Base-by-base conservation (phyloP, 1,140 invertebrate genomes). In the Achatina immaculata region DNA sequence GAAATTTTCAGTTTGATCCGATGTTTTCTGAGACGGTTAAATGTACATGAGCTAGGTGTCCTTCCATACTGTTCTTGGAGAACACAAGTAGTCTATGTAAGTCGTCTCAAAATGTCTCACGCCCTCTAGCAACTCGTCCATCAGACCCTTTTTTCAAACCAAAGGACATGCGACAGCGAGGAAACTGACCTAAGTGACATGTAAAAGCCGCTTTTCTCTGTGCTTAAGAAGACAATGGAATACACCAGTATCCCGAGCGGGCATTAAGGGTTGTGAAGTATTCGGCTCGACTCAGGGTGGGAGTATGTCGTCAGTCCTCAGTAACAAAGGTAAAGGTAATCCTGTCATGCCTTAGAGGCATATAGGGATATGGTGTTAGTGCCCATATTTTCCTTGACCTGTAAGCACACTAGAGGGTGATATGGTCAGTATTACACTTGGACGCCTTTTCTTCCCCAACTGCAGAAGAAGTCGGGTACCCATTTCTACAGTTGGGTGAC, bases 191-290 rank as follows among this genome's bases (percentile, higher is more conserved):
- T 24, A 65, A 24, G 42, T 80, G 80, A 65, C 77, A 81, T 14
- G 65, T 34, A 81, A 88, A 87, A 4, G 85, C 85, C 0, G 92
- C 92, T 69, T 91, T 90, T 65, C 90, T 75, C 21, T 81, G 87
- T 73, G 88, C 87, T 6, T 85, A 76, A 36, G 80, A 36, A 7
- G 88, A 62, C 11, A 93, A 62, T 48, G 66, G 68, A 3, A 93
- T 83, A 78, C 92, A 92, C 90, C 90, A 91, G 71, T 85, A 90
- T 11, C 90, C 89, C 16, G 21, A 66, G 43, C 73, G 81, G 34
- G 88, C 66, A 65, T 88, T 86, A 16, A 87, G 19, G 3, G 76
- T 78, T 11, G 81, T 85, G 65, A 84, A 88, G 28, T 80, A n/a
- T n/a, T n/a, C n/a, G n/a, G n/a, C n/a, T n/a, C n/a, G n/a, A n/a